These are phyloP conservation scores for Planococcus citri DNA, from an alignment of 1,140 invertebrate genomes.

Conservation along the genomic window DNA sequence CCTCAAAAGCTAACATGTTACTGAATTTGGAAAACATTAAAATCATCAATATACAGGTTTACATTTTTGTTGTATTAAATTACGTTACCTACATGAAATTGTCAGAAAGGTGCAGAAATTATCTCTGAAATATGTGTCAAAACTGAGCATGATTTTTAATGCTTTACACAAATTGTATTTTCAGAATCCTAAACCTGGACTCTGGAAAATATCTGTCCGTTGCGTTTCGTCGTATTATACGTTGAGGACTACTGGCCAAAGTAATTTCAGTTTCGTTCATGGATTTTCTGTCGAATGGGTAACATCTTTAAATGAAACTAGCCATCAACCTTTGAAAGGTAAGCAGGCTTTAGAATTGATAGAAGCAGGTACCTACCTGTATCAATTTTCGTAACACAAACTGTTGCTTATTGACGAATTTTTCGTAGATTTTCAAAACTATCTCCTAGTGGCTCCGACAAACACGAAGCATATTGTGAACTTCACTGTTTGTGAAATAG, in stretches of 20 bases:
- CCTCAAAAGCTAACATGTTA: constrained; percentile 30
- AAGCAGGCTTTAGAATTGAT: too few relatives aligned
- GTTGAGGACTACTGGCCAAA: constrained; percentile 51
- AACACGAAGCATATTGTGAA: constrained; percentile 34
- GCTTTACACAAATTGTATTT: constrained; percentile 30
- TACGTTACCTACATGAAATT: neutral
- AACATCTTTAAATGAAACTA: constrained; percentile 39
- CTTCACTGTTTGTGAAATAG: constrained; percentile 37
- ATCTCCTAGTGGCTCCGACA: constrained; percentile 39
- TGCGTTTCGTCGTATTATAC: constrained; percentile 46
- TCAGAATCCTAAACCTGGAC: constrained; percentile 47
- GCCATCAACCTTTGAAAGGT: constrained; percentile 48
- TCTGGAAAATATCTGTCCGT: constrained; percentile 45
- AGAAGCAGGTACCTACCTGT: too few relatives aligned
- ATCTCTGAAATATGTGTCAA: neutral
- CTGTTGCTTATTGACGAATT: too few relatives aligned
- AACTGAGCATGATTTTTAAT: too few relatives aligned
- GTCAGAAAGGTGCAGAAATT: too few relatives aligned
- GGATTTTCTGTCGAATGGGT: constrained; percentile 48
- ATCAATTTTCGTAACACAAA: too few relatives aligned
- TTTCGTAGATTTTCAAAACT: constrained; percentile 36
- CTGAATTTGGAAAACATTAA: constrained; percentile 49
- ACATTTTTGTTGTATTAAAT: neutral
- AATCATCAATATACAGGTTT: constrained; percentile 37
- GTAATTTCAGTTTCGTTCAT: constrained; percentile 47